A percentile compares a stretch with the other conserved stretches of the same genome.
phyloP scores from a whole-genome alignment of 2,888 invertebrate genomes.

The Crioceris asparagi region DNA sequence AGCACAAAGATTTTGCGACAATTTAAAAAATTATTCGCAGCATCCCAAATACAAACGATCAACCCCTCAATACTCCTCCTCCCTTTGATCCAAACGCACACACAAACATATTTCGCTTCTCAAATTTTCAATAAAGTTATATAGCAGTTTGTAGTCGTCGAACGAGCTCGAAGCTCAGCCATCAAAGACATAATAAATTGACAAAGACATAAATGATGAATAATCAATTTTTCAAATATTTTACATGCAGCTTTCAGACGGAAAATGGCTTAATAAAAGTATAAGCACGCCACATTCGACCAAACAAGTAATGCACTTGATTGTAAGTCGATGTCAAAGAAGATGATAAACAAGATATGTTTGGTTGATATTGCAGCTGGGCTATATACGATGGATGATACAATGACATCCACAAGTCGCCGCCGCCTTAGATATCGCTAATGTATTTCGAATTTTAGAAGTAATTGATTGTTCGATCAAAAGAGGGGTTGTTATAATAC shows the following conservation, averaged over 20 bases:
- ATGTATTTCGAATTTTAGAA: slow-evolving; percentile 12
- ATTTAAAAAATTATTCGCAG: too few species aligned
- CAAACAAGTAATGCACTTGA: slow-evolving; percentile 15
- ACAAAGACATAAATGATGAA: slow-evolving; percentile 31
- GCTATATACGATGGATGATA: slow-evolving; percentile 10
- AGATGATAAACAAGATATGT: neutral
- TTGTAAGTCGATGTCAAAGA: slow-evolving; percentile 7
- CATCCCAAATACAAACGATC: too few species aligned
- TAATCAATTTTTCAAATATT: slow-evolving; percentile 35
- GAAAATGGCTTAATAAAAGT: slow-evolving; percentile 35
- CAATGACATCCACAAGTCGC: slow-evolving; percentile 7
- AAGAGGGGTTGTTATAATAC: too few species aligned
- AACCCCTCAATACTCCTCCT: too few species aligned
- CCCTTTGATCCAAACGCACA: too few species aligned
- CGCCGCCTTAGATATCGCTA: slow-evolving; percentile 13
- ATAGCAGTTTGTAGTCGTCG: slow-evolving; percentile 16
- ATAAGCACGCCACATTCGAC: slow-evolving; percentile 28
- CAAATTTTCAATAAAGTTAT: slow-evolving; percentile 22
- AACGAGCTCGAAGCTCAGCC: slow-evolving; percentile 21
- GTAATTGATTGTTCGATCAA: slow-evolving; percentile 13
- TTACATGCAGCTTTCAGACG: slow-evolving; percentile 30
- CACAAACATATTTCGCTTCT: too few species aligned
- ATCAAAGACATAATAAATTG: slow-evolving; percentile 28
- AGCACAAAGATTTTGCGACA: too few species aligned
- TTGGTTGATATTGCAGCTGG: slow-evolving; percentile 3